A percentile compares a stretch with the other conserved stretches of the same genome.
Conservation (phyloP, 92 coral and sea anemone genomes). For the Actinernus sp. region DNA sequence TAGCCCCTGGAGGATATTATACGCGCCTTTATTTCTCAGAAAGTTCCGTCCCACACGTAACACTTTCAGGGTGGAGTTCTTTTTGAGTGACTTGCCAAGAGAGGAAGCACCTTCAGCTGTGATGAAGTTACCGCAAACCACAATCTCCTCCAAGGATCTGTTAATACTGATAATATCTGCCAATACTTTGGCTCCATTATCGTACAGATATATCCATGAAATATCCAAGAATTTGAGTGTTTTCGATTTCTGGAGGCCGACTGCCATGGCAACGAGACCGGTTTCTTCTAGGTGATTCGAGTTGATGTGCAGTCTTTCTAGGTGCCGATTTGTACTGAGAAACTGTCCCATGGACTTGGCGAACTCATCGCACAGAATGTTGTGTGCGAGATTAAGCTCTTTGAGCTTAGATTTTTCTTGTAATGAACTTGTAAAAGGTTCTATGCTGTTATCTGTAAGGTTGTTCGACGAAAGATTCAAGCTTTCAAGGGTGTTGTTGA, state of each 20-base stretch:
- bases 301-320: slow-evolving; percentile 64
- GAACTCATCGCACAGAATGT: slow-evolving; percentile 72
- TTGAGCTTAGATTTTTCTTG: slow-evolving; percentile 44
- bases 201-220: slow-evolving; percentile 93
- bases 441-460: slow-evolving; percentile 66
- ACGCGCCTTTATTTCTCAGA: slow-evolving; percentile 78
- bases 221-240: slow-evolving; percentile 73
- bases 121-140: slow-evolving; percentile 84
- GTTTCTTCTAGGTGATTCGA: slow-evolving; percentile 76
- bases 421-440: slow-evolving; percentile 37
- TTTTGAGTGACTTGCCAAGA: slow-evolving; percentile 66
- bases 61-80: slow-evolving; percentile 54
- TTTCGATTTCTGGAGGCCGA: slow-evolving; percentile 56
- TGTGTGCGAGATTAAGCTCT: slow-evolving; percentile 73
- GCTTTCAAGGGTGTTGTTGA: slow-evolving; percentile 49
- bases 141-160: slow-evolving; percentile 58
- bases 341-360: slow-evolving; percentile 41
- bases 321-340: slow-evolving; percentile 34
- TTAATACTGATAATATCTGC: slow-evolving; percentile 61
- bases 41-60: slow-evolving; percentile 85
- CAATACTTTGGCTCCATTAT: slow-evolving; percentile 72
- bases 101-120: slow-evolving; percentile 70
- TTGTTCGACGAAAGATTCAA: slow-evolving; percentile 73
- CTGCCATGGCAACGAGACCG: slow-evolving; percentile 68
- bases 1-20: slow-evolving; percentile 43